These are phyloP conservation scores for Tupiocoris notatus DNA, from an alignment of 2,888 invertebrate species.

Conservation along the genomic window DNA sequence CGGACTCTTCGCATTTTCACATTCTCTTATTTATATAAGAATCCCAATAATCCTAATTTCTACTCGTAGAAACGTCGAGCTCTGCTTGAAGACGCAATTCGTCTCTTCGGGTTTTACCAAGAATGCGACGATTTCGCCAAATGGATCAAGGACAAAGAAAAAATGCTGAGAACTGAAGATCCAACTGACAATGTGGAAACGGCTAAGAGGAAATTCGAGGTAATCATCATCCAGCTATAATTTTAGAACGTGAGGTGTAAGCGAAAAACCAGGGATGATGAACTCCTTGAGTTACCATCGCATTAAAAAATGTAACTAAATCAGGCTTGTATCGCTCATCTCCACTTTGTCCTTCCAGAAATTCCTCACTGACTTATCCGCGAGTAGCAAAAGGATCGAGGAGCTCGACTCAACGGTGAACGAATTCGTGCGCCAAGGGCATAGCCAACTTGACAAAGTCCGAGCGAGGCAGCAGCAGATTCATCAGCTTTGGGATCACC, in stretches of 20 bases:
- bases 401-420: constrained; percentile 84
- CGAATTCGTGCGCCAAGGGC: constrained; percentile 79
- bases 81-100: constrained; percentile 86
- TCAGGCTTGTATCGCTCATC: too few species aligned
- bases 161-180: constrained; percentile 78
- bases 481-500: constrained; percentile 82
- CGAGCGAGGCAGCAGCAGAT: constrained; percentile 75
- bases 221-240: too few species aligned
- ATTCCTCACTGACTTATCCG: constrained; percentile 92
- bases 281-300: too few species aligned
- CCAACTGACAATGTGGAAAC: constrained; percentile 85
- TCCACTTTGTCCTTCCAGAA: constrained; percentile 60
- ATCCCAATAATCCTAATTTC: too few species aligned
- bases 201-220: constrained; percentile 90
- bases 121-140: constrained; percentile 97
- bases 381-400: constrained; percentile 87
- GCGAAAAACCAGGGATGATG: too few species aligned
- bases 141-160: constrained; percentile 96
- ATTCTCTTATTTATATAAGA: too few species aligned
- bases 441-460: constrained; percentile 80
- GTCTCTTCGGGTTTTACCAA: constrained; percentile 87
- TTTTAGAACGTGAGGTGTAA: too few species aligned
- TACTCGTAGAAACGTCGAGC: constrained; percentile 72
- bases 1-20: too few species aligned
- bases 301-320: too few species aligned